Percentiles rank a stretch among this genome's conserved stretches.
Evolutionary conservation across 2,888 invertebrate genomes (phyloP).

Genomic region (Dasypolia templi): DNA sequence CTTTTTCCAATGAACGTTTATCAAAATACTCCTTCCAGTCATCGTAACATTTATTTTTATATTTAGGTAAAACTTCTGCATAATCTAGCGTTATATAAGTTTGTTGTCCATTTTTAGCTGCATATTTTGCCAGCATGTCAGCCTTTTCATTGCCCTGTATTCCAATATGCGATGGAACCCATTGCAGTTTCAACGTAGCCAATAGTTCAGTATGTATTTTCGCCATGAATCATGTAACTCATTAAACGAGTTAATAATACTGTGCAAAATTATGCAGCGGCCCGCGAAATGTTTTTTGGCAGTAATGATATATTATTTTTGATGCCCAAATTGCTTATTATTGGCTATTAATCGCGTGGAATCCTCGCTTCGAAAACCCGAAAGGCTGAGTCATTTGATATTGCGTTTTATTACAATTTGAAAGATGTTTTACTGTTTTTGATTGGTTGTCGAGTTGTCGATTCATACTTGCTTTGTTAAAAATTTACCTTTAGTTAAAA

Average conservation of each 20-base stretch:
- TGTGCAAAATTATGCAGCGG: constrained; percentile 53
- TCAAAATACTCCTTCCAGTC: too few species aligned
- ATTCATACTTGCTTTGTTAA: background rate
- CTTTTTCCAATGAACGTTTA: too few species aligned
- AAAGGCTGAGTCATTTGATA: constrained; percentile 37
- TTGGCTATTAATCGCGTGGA: constrained; percentile 27
- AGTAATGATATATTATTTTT: constrained; percentile 66
- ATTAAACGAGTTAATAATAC: constrained; percentile 71
- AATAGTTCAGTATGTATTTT: constrained; percentile 58
- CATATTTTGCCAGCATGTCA: too few species aligned
- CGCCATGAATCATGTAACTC: constrained; percentile 66
- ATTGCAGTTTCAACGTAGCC: too few species aligned
- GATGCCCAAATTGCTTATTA: constrained; percentile 61
- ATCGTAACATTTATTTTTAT: too few species aligned
- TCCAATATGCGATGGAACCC: too few species aligned
- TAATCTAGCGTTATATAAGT: too few species aligned
- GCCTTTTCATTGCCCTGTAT: too few species aligned
- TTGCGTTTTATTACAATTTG: constrained; percentile 24
- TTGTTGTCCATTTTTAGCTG: too few species aligned
- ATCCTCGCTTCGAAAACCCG: constrained; percentile 20
- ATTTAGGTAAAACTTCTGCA: too few species aligned
- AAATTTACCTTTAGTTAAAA: background rate
- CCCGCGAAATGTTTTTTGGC: constrained; percentile 62
- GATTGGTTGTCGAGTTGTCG: background rate
- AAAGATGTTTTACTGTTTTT: background rate